Percentiles rank a stretch among this genome's conserved stretches.
Evolutionary conservation across 2,797 vertebrate species (phyloP).

Genomic region (Muscicapa comitata): DNA sequence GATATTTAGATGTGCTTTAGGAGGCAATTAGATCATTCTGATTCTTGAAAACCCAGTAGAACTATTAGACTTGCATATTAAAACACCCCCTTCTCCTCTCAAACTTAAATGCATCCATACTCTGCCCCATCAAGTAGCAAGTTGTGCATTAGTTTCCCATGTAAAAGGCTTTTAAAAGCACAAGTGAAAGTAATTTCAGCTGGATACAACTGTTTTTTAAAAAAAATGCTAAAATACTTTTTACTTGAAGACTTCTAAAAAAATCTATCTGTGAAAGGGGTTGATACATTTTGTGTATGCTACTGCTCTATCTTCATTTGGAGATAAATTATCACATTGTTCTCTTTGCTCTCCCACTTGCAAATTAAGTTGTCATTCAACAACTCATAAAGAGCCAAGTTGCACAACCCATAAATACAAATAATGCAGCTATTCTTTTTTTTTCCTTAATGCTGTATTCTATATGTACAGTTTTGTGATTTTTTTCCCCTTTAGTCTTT

Average conservation of each 20-base stretch:
- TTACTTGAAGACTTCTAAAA: neutral
- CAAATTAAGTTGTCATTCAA: constrained; percentile 58
- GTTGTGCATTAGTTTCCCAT: neutral
- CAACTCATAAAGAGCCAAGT: neutral
- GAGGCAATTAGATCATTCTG: constrained; percentile 59
- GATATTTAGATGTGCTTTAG: constrained; percentile 61
- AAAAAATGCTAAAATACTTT: neutral
- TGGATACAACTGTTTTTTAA: neutral
- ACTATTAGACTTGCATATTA: constrained; percentile 58
- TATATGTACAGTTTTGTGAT: neutral
- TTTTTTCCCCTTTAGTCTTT: neutral
- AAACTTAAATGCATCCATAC: neutral
- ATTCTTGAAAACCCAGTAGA: constrained; percentile 58
- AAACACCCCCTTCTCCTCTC: neutral
- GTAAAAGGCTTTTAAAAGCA: constrained; percentile 49
- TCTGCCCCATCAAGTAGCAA: constrained; percentile 35
- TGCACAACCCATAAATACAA: constrained; percentile 2
- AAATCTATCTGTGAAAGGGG: neutral
- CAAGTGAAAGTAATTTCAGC: neutral
- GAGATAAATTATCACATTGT: neutral
- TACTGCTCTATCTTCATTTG: neutral
- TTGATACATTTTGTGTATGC: neutral
- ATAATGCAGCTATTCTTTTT: neutral
- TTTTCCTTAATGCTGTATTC: neutral
- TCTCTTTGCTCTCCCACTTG: constrained; percentile 31